phyloP scores from a whole-genome alignment of 2,888 invertebrate genomes.

The Trypoxylon attenuatum region DNA sequence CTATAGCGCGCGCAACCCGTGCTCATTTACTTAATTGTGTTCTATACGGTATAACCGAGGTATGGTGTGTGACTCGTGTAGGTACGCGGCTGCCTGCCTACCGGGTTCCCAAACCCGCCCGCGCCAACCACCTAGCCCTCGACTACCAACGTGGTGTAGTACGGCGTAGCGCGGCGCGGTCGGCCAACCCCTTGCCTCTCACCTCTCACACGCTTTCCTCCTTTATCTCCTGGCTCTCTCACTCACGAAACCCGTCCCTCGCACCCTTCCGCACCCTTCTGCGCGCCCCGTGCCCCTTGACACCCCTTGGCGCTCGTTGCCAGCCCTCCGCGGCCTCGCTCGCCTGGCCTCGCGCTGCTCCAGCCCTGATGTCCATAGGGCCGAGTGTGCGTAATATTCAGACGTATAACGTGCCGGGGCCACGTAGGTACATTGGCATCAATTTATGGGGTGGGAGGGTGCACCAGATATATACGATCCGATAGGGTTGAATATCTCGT shows the following conservation, averaged over 20 bases:
- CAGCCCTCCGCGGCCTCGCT: constrained; percentile 1
- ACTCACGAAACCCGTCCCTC: not conserved
- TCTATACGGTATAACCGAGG: constrained; percentile 68
- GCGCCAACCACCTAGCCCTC: constrained; percentile 24
- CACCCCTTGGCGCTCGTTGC: not conserved
- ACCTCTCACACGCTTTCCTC: not conserved
- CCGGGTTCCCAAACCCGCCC: constrained; percentile 29
- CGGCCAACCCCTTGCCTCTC: constrained; percentile 2
- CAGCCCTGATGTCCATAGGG: constrained; percentile 48
- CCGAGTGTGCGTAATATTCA: constrained; percentile 67
- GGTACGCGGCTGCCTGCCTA: constrained; percentile 52
- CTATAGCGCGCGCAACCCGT: constrained; percentile 73
- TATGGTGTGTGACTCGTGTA: constrained; percentile 59
- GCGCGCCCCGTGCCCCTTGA: not conserved
- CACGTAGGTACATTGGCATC: constrained; percentile 66
- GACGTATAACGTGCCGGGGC: constrained; percentile 64
- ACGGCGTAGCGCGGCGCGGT: too few species aligned
- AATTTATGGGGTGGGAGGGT: constrained; percentile 65
- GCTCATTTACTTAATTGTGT: constrained; percentile 75
- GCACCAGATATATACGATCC: constrained; percentile 55
- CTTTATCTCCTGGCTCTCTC: not conserved
- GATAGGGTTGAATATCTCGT: constrained; percentile 63
- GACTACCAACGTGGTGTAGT: too few species aligned
- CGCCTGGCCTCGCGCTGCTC: constrained; percentile 11
- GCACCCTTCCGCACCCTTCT: not conserved